Evolutionary conservation across 2,888 invertebrate species (phyloP), one percentile per base, ranked within the genome.

Genomic region (Lycophotia porphyrea): DNA sequence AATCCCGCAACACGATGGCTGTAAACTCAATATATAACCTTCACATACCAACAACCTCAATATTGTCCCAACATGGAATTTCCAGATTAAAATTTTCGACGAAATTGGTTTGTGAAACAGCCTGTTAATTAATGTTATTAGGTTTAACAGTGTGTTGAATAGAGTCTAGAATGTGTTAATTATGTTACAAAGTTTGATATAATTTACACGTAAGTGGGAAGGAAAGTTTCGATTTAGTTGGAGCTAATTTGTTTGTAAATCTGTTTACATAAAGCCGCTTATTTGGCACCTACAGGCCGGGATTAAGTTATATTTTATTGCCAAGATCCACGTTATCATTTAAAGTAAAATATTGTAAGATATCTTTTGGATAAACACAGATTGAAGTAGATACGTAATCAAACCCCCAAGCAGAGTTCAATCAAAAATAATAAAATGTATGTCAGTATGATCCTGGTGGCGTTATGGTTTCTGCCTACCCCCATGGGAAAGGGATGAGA

Each of bases 11-110:
- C 83, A 87, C 67, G 75, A 65, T 71, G 34, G 70, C 58, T 60
- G 55, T 61, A 78, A 87, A 86, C 73, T 78, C 81, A 78, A 88
- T 88, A 87, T 84, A 68, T 74, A 70, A 58, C 71, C 83, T 55
- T 49, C 65, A 73, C 68, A 18, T 55, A 64, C 36, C 49, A 58
- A 82, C 85, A 67, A 73, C 82, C 71, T 65, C 67, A 55, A 81
- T 72, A 73, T 75, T 81, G 81, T 31, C 47, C 21, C 15, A 8
- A 64, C 72, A 70, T 71, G 65, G 73, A 71, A 74, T 85, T 68
- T n/a, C n/a, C 68, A 74, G 73, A 85, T 82, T 85, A 68, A 73
- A 76, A 73, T 64, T 71, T 64, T 24, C 60, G 9, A 49, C 58
- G 15, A 69, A 65, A 84, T 80, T 68, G 67, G 47, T 55, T 68